Percentiles rank a stretch among this genome's conserved stretches.
Evolutionary conservation across 1,140 invertebrate genomes (phyloP).

Genomic region (Halictus rubicundus): DNA sequence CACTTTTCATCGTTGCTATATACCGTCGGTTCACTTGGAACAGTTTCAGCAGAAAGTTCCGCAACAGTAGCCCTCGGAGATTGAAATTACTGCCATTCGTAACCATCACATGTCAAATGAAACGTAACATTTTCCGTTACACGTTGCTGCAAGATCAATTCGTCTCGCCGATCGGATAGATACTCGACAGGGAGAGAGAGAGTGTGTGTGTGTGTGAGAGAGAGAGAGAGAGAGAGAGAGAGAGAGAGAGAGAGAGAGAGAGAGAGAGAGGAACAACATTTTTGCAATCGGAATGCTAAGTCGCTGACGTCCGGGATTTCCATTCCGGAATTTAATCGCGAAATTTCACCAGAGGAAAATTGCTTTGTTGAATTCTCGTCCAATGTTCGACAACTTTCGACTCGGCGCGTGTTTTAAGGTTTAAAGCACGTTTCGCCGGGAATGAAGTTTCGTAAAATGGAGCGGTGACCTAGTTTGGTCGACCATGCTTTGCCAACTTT

Average conservation of each 20-base stretch:
- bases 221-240: no score
- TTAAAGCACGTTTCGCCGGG: no score
- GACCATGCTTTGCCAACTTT: no score
- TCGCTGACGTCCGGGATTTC: no score
- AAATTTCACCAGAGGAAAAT: neutral
- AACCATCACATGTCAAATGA: neutral
- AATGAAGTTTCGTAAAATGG: no score
- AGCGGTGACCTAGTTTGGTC: no score
- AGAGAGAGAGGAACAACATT: neutral
- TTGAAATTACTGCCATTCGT: constrained; percentile 5
- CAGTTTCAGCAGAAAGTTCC: neutral
- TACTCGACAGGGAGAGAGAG: neutral
- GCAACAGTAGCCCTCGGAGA: neutral
- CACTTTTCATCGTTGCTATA: neutral
- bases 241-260: no score
- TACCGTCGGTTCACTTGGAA: neutral
- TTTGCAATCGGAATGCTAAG: neutral
- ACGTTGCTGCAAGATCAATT: neutral
- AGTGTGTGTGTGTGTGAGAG: no score
- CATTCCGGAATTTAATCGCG: neutral
- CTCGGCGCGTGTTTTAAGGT: no score
- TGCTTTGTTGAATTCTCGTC: no score
- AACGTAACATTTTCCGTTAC: constrained; percentile 6
- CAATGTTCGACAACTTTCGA: no score
- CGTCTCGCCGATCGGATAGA: neutral